Conservation (phyloP, 92 coral and sea anemone species). For the Montipora capitata region DNA sequence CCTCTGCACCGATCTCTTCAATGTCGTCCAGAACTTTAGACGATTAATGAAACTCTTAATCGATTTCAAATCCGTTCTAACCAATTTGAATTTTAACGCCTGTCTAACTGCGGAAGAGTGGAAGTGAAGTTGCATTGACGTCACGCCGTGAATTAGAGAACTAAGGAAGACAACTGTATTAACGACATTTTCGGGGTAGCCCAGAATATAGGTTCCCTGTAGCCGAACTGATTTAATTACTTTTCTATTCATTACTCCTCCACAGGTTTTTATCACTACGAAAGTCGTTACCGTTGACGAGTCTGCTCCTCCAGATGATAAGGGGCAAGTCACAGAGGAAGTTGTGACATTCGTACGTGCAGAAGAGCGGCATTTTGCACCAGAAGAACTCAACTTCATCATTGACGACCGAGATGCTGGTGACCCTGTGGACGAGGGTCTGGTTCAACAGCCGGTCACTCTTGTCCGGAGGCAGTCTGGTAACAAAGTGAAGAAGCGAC, state of each 20-base stretch:
- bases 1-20: too few species aligned
- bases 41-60: too few species aligned
- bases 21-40: too few species aligned
- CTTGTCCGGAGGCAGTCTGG: slow-evolving; percentile 71
- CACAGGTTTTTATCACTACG: slow-evolving; percentile 46
- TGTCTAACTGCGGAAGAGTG: too few species aligned
- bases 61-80: too few species aligned
- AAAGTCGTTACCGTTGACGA: slow-evolving; percentile 42
- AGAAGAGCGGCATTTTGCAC: slow-evolving; percentile 33
- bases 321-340: slow-evolving; percentile 47
- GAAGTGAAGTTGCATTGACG: too few species aligned
- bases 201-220: too few species aligned
- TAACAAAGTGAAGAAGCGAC: slow-evolving; percentile 84
- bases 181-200: too few species aligned
- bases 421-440: slow-evolving; percentile 21
- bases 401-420: slow-evolving; percentile 53
- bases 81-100: too few species aligned
- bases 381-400: slow-evolving; percentile 23
- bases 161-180: too few species aligned
- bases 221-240: not conserved
- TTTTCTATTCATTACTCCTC: not conserved
- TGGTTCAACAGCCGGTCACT: slow-evolving; percentile 32
- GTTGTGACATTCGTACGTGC: slow-evolving; percentile 49
- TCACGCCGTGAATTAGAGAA: too few species aligned
- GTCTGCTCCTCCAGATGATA: slow-evolving; percentile 29